Evolutionary conservation across 23 tunicate species (phyloP).

Genomic region (Diplosoma virens): DNA sequence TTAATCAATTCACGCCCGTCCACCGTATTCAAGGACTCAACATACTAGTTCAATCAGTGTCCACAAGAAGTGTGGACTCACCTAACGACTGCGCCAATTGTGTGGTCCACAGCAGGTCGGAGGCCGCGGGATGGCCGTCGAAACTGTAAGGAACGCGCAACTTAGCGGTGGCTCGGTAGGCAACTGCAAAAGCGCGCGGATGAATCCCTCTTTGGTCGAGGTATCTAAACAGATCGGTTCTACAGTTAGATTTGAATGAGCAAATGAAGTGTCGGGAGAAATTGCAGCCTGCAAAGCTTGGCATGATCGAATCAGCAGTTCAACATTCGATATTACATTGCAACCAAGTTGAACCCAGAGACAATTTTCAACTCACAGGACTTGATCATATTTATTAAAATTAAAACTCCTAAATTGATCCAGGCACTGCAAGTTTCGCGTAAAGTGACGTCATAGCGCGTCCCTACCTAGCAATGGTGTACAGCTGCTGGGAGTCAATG

Average conservation of each 20-base stretch:
- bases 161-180: constrained; percentile 48
- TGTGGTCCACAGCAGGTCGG: constrained; percentile 70
- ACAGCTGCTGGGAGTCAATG: constrained; percentile 55
- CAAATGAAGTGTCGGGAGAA: too few relatives aligned
- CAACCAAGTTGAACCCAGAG: not conserved
- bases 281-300: too few relatives aligned
- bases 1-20: too few relatives aligned
- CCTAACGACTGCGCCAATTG: constrained; percentile 82
- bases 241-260: too few relatives aligned
- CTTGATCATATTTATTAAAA: too few relatives aligned
- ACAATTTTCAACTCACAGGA: too few relatives aligned
- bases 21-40: too few relatives aligned
- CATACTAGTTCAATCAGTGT: too few relatives aligned
- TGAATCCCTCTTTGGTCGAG: constrained; percentile 58
- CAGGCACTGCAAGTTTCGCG: too few relatives aligned
- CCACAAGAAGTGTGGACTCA: not conserved
- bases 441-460: too few relatives aligned
- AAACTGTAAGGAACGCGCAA: constrained; percentile 65
- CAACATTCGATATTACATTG: not conserved
- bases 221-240: constrained; percentile 25
- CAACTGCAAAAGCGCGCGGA: constrained; percentile 56
- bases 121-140: constrained; percentile 71
- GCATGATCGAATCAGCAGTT: too few relatives aligned
- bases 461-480: constrained; percentile 67
- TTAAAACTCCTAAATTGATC: too few relatives aligned